Conservation (phyloP, 2,888 invertebrate genomes). For the Rugalucina vietnamica region DNA sequence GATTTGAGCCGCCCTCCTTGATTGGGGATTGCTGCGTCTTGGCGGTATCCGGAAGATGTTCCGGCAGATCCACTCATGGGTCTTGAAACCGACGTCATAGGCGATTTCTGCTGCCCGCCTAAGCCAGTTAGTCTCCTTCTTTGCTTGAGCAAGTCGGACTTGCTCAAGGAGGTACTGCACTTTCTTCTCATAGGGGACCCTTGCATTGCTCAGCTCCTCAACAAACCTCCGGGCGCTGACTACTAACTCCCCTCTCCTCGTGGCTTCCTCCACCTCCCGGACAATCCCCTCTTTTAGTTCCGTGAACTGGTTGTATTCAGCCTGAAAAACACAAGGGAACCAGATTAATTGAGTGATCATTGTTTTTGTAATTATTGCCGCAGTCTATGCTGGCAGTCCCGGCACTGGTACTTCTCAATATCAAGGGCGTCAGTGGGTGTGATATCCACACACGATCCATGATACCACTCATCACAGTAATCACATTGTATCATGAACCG, state of each 20-base stretch:
- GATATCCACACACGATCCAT: too few relatives aligned
- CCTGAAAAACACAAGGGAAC: too few relatives aligned
- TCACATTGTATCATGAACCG: too few relatives aligned
- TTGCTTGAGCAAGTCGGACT: neutral
- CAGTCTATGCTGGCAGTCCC: too few relatives aligned
- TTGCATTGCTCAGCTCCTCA: too few relatives aligned
- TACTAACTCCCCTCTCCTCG: neutral
- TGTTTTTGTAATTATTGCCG: too few relatives aligned
- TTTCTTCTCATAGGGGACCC: neutral
- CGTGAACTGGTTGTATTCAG: neutral
- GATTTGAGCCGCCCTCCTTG: neutral
- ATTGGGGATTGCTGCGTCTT: neutral
- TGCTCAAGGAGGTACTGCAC: neutral
- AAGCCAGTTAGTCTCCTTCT: neutral
- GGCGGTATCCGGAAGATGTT: neutral
- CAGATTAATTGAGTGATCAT: too few relatives aligned
- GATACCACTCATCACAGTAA: too few relatives aligned
- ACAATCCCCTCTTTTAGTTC: neutral
- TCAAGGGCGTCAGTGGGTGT: too few relatives aligned
- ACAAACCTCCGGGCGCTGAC: neutral
- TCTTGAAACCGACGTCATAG: neutral
- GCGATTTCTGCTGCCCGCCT: neutral
- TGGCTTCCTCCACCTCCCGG: neutral
- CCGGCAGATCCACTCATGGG: neutral
- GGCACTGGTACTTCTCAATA: too few relatives aligned